These are phyloP conservation scores for Toxotes chatareus DNA, from an alignment of 2,113 vertebrate genomes.

Conservation along the genomic window DNA sequence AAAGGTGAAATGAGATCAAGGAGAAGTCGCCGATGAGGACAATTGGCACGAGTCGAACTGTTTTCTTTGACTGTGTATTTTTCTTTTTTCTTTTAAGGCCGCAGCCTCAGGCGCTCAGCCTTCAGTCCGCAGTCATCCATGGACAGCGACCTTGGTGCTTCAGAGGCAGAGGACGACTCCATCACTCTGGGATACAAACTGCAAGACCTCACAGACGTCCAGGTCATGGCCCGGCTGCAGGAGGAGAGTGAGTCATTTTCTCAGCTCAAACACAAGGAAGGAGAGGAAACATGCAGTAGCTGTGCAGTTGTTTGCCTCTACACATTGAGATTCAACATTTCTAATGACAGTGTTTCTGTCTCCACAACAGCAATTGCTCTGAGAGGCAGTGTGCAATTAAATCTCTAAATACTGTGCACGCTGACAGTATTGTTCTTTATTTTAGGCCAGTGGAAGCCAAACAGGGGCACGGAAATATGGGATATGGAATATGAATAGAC, in stretches of 20 bases:
- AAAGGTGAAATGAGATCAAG: not conserved
- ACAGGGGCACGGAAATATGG: not conserved
- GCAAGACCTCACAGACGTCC: slow-evolving; percentile 95
- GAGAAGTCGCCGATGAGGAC: not conserved
- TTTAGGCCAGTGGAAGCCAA: not conserved
- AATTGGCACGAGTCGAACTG: not conserved
- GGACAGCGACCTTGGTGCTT: slow-evolving; percentile 88
- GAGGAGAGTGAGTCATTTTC: slow-evolving; percentile 91
- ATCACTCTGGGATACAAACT: slow-evolving; percentile 94
- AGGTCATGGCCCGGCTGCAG: slow-evolving; percentile 97
- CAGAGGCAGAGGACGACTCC: slow-evolving; percentile 89
- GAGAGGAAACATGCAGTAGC: not conserved
- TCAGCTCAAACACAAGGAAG: not conserved
- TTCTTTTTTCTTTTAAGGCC: slow-evolving; percentile 76
- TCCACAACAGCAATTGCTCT: not conserved
- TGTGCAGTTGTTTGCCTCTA: not conserved
- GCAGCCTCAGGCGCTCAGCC: slow-evolving; percentile 78
- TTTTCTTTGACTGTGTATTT: not conserved
- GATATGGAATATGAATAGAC: too few species aligned
- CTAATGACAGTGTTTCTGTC: not conserved
- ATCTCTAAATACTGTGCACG: not conserved
- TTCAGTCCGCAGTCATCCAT: slow-evolving; percentile 89
- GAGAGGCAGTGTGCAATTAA: slow-evolving; percentile 4
- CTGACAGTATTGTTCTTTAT: slow-evolving; percentile 1
- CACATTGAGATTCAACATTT: not conserved